Conservation (phyloP, 2,797 vertebrate genomes). For the Aplochiton taeniatus region DNA sequence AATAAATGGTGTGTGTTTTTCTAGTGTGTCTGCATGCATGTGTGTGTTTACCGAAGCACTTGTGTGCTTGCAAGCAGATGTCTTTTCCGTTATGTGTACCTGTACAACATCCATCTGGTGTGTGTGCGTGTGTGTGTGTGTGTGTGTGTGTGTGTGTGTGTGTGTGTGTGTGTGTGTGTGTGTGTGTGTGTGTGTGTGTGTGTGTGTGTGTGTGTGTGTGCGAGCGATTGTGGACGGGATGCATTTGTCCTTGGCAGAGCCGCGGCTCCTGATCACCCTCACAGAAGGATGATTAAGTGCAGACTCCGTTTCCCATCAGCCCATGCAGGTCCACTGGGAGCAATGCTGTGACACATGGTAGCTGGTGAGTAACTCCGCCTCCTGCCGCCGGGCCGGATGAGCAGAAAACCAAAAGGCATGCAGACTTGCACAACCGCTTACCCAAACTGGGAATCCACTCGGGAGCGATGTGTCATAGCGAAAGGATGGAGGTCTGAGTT, state of each 20-base stretch:
- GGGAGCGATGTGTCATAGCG: slow-evolving; percentile 37
- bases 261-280: slow-evolving; percentile 36
- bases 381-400: slow-evolving; percentile 56
- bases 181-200: slow-evolving; percentile 11
- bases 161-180: slow-evolving; percentile 4
- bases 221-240: slow-evolving; percentile 8
- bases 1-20: too few relatives aligned
- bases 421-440: slow-evolving; percentile 50
- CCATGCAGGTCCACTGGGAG: not conserved
- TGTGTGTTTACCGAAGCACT: too few relatives aligned
- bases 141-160: slow-evolving; percentile 20
- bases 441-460: slow-evolving; percentile 19
- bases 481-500: slow-evolving; percentile 15
- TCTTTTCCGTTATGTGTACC: slow-evolving; percentile 15
- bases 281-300: slow-evolving; percentile 54
- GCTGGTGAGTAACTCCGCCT: slow-evolving; percentile 71
- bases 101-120: not conserved
- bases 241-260: slow-evolving; percentile 44
- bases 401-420: slow-evolving; percentile 59
- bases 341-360: slow-evolving; percentile 16
- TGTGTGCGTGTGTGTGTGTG: slow-evolving; percentile 5
- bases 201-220: slow-evolving; percentile 10
- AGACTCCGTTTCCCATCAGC: slow-evolving; percentile 73
- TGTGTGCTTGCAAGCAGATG: too few relatives aligned
- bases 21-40: too few relatives aligned